phyloP scores from a whole-genome alignment of 2,797 vertebrate genomes.

The Aselliscus stoliczkanus region DNA sequence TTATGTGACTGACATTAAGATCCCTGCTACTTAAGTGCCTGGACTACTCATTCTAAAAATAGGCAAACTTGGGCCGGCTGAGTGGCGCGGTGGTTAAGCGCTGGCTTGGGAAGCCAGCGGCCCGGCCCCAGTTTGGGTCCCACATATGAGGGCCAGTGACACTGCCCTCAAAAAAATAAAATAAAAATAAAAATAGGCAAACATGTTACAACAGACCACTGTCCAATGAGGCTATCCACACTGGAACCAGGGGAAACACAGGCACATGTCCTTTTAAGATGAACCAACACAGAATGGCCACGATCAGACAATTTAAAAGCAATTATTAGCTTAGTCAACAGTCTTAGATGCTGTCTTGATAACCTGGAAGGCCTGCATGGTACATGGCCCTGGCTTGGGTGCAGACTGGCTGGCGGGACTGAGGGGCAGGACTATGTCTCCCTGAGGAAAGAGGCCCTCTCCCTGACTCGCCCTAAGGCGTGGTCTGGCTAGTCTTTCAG shows the following conservation, averaged over 20 bases:
- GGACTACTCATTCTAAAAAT: neutral
- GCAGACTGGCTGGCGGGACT: neutral
- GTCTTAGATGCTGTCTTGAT: neutral
- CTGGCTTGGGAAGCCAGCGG: too few species aligned
- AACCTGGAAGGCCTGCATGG: neutral
- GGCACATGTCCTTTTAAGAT: neutral
- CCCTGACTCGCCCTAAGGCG: neutral
- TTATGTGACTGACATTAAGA: neutral
- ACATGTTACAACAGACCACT: neutral
- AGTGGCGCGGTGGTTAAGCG: too few species aligned
- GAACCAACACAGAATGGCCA: neutral
- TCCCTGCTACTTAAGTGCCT: neutral
- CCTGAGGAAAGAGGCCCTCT: neutral
- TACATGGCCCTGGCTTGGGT: neutral
- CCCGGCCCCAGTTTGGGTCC: too few species aligned
- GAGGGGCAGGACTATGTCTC: neutral
- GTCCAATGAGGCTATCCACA: neutral
- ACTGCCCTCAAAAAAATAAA: too few species aligned
- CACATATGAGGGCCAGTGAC: too few species aligned
- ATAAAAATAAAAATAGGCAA: neutral
- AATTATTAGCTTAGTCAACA: neutral
- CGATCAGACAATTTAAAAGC: neutral
- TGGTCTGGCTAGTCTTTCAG: neutral
- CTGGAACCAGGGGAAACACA: rapidly evolving
- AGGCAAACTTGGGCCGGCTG: too few species aligned